A percentile compares a stretch with the other conserved stretches of the same genome.
These are phyloP conservation scores for Urocolius indicus DNA, from an alignment of 2,113 vertebrate genomes.

Conservation along the genomic window DNA sequence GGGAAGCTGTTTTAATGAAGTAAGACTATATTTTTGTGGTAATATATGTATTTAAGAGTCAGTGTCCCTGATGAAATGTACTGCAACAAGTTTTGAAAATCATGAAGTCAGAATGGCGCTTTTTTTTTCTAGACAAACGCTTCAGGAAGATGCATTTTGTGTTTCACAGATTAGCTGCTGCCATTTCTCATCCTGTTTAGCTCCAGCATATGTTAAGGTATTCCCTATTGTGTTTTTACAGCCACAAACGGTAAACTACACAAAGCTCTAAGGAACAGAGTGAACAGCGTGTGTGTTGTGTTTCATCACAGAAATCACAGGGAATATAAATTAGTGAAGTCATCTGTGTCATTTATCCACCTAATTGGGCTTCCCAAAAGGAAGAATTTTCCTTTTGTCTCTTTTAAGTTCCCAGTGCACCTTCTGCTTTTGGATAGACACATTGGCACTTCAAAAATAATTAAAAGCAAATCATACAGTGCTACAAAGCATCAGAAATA, in stretches of 20 bases:
- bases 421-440: background rate
- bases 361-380: constrained; percentile 59
- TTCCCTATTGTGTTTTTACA: constrained; percentile 72
- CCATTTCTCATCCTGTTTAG: constrained; percentile 61
- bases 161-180: constrained; percentile 59
- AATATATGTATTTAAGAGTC: background rate
- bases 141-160: constrained; percentile 58
- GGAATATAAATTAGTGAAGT: constrained; percentile 70
- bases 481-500: background rate
- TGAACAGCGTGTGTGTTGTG: constrained; percentile 62
- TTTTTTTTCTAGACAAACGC: constrained; percentile 59
- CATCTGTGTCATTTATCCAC: constrained; percentile 61
- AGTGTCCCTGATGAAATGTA: background rate
- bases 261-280: constrained; percentile 69
- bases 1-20: background rate
- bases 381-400: background rate
- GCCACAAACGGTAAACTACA: constrained; percentile 69
- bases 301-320: constrained; percentile 69
- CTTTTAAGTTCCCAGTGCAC: background rate
- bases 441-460: background rate
- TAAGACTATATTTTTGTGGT: background rate
- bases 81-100: constrained; percentile 4
- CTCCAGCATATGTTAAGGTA: constrained; percentile 73
- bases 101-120: background rate
- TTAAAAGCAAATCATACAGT: fast-evolving